Conservation (phyloP, 2,888 invertebrate species). For the Rosalia funebris region DNA sequence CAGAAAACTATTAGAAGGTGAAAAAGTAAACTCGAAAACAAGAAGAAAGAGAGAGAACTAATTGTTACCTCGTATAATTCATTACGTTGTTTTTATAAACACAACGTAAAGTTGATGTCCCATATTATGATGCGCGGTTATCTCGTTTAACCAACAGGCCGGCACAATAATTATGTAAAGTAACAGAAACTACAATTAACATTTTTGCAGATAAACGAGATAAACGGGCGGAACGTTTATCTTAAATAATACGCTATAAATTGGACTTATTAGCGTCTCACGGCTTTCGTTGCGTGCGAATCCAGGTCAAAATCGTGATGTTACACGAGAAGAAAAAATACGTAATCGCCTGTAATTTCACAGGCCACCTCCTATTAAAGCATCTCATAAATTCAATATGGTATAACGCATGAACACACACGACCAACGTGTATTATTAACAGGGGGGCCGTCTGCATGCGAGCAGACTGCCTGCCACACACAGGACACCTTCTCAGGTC, state of each 20-base stretch:
- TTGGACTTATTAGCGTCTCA: constrained; percentile 20
- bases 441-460: constrained; percentile 38
- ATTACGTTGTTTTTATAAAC: too few relatives aligned
- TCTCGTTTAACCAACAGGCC: neutral
- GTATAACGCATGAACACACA: constrained; percentile 45
- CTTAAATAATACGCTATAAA: constrained; percentile 20
- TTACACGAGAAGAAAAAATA: constrained; percentile 41
- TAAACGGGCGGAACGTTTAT: constrained; percentile 14
- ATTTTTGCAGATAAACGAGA: constrained; percentile 16
- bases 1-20: too few relatives aligned
- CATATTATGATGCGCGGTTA: too few relatives aligned
- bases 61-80: too few relatives aligned
- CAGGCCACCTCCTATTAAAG: constrained; percentile 48
- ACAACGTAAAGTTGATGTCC: too few relatives aligned
- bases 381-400: constrained; percentile 44
- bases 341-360: constrained; percentile 47
- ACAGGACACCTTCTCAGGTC: constrained; percentile 23
- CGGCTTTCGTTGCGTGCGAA: constrained; percentile 43
- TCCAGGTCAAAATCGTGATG: constrained; percentile 46
- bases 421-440: constrained; percentile 37
- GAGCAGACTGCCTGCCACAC: constrained; percentile 28
- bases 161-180: constrained; percentile 15
- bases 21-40: too few relatives aligned
- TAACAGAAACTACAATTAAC: constrained; percentile 17
- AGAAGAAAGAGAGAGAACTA: too few relatives aligned